phyloP scores from a whole-genome alignment of 2,888 invertebrate genomes.

The Agonopterix alstromeriana region DNA sequence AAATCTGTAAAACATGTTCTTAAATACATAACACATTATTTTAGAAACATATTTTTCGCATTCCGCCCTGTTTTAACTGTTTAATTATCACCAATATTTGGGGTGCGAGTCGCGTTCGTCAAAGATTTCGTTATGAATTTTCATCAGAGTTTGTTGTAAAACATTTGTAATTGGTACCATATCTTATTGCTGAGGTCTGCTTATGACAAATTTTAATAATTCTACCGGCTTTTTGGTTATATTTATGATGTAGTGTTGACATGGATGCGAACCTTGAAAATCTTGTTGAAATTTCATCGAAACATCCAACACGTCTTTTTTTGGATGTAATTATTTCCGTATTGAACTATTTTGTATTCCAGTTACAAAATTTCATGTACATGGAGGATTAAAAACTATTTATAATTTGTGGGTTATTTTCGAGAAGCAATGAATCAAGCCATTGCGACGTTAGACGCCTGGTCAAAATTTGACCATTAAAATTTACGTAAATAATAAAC shows the following conservation, averaged over 20 bases:
- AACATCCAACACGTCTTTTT: too few species aligned
- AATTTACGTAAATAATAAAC: too few species aligned
- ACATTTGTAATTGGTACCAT: too few species aligned
- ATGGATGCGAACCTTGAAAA: slow-evolving; percentile 5
- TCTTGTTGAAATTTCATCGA: not conserved
- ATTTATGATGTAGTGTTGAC: slow-evolving; percentile 39
- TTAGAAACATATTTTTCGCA: slow-evolving; percentile 7
- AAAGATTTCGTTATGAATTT: not conserved
- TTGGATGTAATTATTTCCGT: too few species aligned
- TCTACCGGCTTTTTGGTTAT: slow-evolving; percentile 63
- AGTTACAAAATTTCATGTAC: too few species aligned
- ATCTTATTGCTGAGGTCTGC: too few species aligned
- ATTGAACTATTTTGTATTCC: too few species aligned
- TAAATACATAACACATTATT: not conserved
- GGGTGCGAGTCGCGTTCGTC: slow-evolving; percentile 1
- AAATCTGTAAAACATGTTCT: slow-evolving; percentile 1
- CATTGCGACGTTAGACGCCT: too few species aligned
- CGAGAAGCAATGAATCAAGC: too few species aligned
- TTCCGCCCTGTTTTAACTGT: not conserved
- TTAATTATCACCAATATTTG: not conserved
- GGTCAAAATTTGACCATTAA: too few species aligned
- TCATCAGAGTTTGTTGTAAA: not conserved
- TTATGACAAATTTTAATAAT: slow-evolving; percentile 2
- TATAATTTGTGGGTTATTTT: too few species aligned
- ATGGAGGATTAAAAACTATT: too few species aligned